phyloP scores from a whole-genome alignment of 92 coral and sea anemone genomes.

The Parazoanthus swiftii region DNA sequence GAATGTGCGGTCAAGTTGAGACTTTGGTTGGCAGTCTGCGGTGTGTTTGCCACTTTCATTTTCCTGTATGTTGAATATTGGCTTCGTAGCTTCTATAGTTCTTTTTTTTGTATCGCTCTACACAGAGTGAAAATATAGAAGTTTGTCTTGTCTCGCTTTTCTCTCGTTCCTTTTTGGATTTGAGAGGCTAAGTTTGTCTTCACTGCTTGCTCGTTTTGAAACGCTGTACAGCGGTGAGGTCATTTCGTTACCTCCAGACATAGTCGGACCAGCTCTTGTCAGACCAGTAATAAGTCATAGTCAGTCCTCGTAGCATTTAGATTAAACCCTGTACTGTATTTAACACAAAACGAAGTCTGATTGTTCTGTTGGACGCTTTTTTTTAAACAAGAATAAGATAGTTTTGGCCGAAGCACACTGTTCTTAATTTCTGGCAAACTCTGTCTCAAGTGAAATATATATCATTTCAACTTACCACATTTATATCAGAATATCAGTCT shows the following conservation, averaged over 20 bases:
- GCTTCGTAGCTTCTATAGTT: background rate
- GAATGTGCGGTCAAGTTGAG: background rate
- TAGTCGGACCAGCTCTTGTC: background rate
- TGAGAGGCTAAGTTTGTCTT: background rate
- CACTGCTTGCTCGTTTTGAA: background rate
- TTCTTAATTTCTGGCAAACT: too few species aligned
- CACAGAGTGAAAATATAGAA: background rate
- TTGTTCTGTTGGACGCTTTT: too few species aligned
- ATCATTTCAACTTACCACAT: too few species aligned
- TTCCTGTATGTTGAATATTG: background rate
- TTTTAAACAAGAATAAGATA: too few species aligned
- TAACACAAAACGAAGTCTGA: background rate
- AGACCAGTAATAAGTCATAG: too few species aligned
- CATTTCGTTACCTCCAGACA: background rate
- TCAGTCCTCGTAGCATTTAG: background rate
- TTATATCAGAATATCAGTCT: too few species aligned
- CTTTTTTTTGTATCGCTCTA: background rate
- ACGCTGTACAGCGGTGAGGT: background rate
- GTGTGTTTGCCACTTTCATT: background rate
- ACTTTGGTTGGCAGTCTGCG: constrained; percentile 1
- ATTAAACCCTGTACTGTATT: background rate
- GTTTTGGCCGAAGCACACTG: too few species aligned
- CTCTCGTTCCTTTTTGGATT: background rate
- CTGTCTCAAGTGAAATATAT: too few species aligned
- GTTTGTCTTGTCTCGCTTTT: background rate